These are phyloP conservation scores for Porites lobata DNA, from an alignment of 92 coral and sea anemone genomes.

Conservation along the genomic window DNA sequence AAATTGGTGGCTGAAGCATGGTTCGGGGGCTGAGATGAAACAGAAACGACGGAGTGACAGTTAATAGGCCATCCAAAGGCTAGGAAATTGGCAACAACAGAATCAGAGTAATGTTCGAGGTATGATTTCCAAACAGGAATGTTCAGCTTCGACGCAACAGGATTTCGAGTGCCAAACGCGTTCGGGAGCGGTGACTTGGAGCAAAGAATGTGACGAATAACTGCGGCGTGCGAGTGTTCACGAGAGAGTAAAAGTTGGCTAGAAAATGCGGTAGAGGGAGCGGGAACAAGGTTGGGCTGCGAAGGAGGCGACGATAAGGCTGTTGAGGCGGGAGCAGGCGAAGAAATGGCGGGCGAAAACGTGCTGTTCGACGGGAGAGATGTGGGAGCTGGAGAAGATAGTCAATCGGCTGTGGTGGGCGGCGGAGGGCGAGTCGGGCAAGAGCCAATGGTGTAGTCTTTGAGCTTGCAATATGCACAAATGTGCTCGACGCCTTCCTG, in stretches of 20 bases:
- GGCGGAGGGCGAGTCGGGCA: not conserved
- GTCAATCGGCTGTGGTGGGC: not conserved
- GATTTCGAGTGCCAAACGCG: not conserved
- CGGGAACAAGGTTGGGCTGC: not conserved
- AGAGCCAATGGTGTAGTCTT: not conserved
- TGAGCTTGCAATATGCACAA: not conserved
- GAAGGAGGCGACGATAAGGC: not conserved
- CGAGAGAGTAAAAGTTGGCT: not conserved
- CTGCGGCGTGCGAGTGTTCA: not conserved
- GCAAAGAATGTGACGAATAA: constrained; percentile 3
- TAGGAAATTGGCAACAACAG: constrained; percentile 45
- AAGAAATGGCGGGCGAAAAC: too few species aligned
- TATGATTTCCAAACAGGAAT: not conserved
- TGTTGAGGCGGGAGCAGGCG: too few species aligned
- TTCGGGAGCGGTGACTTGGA: not conserved
- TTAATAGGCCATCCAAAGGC: constrained; percentile 71
- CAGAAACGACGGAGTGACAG: not conserved
- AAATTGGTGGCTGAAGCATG: constrained; percentile 52
- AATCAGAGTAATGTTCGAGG: not conserved
- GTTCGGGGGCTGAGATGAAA: constrained; percentile 14
- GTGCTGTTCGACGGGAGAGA: not conserved
- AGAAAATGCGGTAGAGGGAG: not conserved
- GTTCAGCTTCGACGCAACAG: constrained; percentile 13
- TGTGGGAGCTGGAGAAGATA: not conserved
- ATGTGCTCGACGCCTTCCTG: not conserved